Base-by-base conservation (phyloP, 2,113 vertebrate genomes). In the Chaenogobius annularis region DNA sequence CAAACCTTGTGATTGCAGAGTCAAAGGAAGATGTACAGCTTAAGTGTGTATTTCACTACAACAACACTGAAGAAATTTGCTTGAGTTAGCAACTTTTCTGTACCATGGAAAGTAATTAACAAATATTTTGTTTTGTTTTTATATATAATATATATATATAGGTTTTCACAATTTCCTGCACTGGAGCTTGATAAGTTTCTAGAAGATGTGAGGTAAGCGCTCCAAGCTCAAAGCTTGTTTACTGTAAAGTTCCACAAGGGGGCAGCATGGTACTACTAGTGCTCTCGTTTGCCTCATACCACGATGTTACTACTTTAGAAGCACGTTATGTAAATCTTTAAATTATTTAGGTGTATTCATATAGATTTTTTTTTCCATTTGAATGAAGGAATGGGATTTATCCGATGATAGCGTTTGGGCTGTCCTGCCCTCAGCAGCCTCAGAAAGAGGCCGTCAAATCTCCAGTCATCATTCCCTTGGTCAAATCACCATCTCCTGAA, bases 101-200 rank as follows among this genome's bases (percentile, higher is more conserved):
- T 26, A 7, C 17, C 61, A 23, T 0, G n/a, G 54, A 55, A 55
- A 55, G 20, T 23, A 55, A n/a, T 13, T 17, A 17, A 8, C 19
- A 10, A 48, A 50, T 50, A 17, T 17, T 50, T 7, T 19, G 15
- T 50, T 54, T 1, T 20, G 50, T n/a, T 35, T 12, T 37, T 10
- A 76, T 52, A 59, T n/a, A n/a, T n/a, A n/a, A n/a, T 10, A 76
- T 52, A 59, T 14, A 64, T n/a, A 40, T 73, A 52, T 65, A 98
- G 97, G 77, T 95, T 98, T 79, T 98, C 95, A 15, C 97, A 98
- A 13, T 98, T 97, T 85, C 97, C 97, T 69, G 96, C 96, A 0
- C 83, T 98, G 85, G 97, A 99, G 85, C 81, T 99, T 77, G 97
- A 98, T 91, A 98, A 99, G 81, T 99, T 98, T 87, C 92, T 98